Evolutionary conservation across 2,797 vertebrate genomes (phyloP).

Genomic region (Tolypeutes matacus): DNA sequence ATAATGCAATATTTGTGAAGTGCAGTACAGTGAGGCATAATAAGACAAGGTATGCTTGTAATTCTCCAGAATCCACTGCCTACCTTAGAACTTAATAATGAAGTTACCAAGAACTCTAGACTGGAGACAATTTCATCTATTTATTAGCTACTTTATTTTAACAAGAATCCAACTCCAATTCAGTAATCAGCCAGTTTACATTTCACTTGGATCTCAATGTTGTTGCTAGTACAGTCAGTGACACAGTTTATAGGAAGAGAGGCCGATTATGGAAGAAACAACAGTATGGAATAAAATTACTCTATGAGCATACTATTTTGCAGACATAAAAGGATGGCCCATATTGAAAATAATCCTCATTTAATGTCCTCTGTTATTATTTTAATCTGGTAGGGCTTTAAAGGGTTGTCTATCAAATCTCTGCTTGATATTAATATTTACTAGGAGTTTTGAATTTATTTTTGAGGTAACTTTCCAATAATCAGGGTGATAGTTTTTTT

Average conservation of each 20-base stretch:
- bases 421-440: slow-evolving; percentile 24
- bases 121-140: not conserved
- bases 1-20: too few relatives aligned
- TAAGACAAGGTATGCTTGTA: not conserved
- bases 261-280: slow-evolving; percentile 70
- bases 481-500: not conserved
- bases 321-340: slow-evolving; percentile 1
- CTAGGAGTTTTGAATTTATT: not conserved
- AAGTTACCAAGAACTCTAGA: not conserved
- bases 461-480: not conserved
- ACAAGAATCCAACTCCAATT: slow-evolving; percentile 55
- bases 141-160: slow-evolving; percentile 56
- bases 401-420: not conserved
- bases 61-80: not conserved
- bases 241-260: slow-evolving; percentile 75
- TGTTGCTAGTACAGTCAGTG: slow-evolving; percentile 55
- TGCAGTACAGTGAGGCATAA: not conserved
- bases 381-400: not conserved
- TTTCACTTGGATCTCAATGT: slow-evolving; percentile 63
- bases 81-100: not conserved
- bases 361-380: slow-evolving; percentile 22
- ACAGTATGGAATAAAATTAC: slow-evolving; percentile 42
- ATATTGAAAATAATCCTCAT: slow-evolving; percentile 52
- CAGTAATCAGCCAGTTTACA: not conserved
- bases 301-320: not conserved